Evolutionary conservation across 2,113 vertebrate genomes (phyloP).

Genomic region (Ceyx melanurus): DNA sequence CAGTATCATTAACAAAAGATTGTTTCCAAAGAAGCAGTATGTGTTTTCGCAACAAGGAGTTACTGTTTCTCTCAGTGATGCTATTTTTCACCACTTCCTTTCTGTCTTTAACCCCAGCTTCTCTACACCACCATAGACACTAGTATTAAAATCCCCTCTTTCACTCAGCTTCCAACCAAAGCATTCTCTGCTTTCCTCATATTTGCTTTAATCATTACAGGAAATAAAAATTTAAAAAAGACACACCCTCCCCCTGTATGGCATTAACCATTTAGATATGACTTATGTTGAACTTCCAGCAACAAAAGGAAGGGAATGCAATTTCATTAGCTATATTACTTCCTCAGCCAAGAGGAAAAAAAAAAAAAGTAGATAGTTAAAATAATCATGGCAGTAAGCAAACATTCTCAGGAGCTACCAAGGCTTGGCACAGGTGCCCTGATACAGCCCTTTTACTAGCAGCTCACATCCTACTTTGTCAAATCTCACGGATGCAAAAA

Average conservation of each 20-base stretch:
- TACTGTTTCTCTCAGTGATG: conserved; percentile 59
- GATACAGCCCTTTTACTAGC: rapidly evolving
- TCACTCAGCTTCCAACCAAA: neutral
- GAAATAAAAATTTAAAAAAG: too few relatives aligned
- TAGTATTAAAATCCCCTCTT: neutral
- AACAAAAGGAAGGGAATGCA: neutral
- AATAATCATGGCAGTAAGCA: neutral
- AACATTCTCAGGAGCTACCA: neutral
- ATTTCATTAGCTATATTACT: neutral
- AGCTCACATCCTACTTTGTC: neutral
- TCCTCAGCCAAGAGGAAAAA: neutral
- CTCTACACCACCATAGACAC: neutral
- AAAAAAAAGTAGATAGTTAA: neutral
- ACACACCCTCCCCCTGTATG: rapidly evolving
- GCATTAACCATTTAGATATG: neutral
- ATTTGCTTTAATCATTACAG: neutral
- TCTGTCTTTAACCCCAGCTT: neutral
- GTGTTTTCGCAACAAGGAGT: conserved; percentile 45
- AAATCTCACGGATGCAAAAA: neutral
- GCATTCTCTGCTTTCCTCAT: neutral
- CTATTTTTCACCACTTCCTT: neutral
- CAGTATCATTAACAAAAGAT: neutral
- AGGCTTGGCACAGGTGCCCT: neutral
- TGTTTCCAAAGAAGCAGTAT: conserved; percentile 35
- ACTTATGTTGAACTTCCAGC: neutral